phyloP scores from a whole-genome alignment of 2,797 vertebrate species.

The Eleutherodactylus coqui region DNA sequence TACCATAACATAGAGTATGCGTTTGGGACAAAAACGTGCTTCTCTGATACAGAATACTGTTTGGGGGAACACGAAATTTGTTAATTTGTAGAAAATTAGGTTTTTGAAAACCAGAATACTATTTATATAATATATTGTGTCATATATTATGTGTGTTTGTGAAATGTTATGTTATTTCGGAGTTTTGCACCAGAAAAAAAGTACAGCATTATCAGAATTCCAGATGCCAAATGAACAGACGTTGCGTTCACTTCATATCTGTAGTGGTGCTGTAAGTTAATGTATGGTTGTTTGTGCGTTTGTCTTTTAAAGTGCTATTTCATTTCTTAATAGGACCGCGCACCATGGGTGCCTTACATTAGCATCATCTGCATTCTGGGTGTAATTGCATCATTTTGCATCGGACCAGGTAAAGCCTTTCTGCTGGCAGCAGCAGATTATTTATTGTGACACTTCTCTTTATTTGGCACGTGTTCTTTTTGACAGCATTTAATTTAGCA shows the following conservation, averaged over 20 bases:
- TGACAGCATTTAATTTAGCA: slow-evolving; percentile 2
- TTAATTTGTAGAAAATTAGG: no score
- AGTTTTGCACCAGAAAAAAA: neutral
- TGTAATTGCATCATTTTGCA: slow-evolving; percentile 94
- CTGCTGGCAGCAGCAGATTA: neutral
- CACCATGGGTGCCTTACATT: slow-evolving; percentile 89
- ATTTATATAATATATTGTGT: no score
- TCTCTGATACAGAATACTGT: no score
- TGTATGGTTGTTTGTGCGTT: neutral
- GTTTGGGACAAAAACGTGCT: no score
- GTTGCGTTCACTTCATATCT: neutral
- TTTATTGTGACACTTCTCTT: neutral
- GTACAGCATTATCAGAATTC: neutral
- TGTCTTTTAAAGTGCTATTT: neutral
- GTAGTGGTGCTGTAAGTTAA: neutral
- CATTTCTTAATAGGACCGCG: slow-evolving; percentile 71
- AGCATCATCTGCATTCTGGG: slow-evolving; percentile 89
- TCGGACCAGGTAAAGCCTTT: slow-evolving; percentile 87
- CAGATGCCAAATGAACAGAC: neutral
- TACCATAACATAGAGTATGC: no score
- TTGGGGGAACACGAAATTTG: no score
- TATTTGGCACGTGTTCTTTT: neutral
- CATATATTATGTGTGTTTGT: no score
- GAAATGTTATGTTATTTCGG: neutral
- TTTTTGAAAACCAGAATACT: no score